Conservation (phyloP, 2,888 invertebrate species). For the Epistrophe grossulariae region DNA sequence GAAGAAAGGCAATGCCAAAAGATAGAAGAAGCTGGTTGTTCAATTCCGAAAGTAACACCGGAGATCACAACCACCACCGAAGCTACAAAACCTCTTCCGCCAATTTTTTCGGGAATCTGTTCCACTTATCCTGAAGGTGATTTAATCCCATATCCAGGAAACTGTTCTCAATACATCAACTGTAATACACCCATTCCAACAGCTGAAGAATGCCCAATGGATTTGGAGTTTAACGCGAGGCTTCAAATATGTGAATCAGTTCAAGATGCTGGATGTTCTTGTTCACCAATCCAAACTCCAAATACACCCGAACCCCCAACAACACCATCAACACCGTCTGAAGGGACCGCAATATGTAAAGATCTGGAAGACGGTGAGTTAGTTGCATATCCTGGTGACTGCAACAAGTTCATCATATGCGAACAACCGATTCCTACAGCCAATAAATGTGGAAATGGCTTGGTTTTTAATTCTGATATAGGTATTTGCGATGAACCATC, state of each 20-base stretch:
- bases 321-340: conserved; percentile 55
- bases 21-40: conserved; percentile 78
- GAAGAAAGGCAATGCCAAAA: conserved; percentile 76
- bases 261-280: conserved; percentile 80
- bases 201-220: conserved; percentile 84
- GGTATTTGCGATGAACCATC: conserved; percentile 79
- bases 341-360: conserved; percentile 72
- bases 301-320: conserved; percentile 10
- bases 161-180: conserved; percentile 78
- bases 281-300: conserved; percentile 75
- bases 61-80: background rate
- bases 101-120: conserved; percentile 74
- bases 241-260: conserved; percentile 78
- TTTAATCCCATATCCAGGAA: conserved; percentile 78
- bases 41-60: conserved; percentile 79
- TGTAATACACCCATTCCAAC: conserved; percentile 54
- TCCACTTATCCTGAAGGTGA: conserved; percentile 58
- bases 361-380: conserved; percentile 57
- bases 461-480: conserved; percentile 78
- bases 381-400: conserved; percentile 76
- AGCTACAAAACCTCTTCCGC: background rate
- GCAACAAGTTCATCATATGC: conserved; percentile 76
- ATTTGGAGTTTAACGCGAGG: conserved; percentile 83
- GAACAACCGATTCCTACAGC: conserved; percentile 70
- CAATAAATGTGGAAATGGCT: conserved; percentile 45